Evolutionary conservation across 1,140 invertebrate genomes (phyloP).

Genomic region (Portunus trituberculatus): DNA sequence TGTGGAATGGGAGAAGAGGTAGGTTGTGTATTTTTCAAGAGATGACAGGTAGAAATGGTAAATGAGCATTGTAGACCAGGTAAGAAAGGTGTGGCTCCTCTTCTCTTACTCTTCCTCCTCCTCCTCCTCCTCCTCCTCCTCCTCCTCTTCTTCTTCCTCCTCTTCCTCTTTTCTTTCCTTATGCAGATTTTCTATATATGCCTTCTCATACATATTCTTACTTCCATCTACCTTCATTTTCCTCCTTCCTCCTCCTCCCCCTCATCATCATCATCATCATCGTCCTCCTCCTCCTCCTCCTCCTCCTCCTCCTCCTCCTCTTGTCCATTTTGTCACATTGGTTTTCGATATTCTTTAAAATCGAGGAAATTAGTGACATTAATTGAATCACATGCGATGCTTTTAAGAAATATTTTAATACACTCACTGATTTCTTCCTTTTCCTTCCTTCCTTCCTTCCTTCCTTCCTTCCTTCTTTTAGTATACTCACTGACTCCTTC

Average conservation of each 20-base stretch:
- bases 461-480: background rate
- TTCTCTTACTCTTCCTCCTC: background rate
- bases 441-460: background rate
- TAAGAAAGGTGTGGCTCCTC: no score
- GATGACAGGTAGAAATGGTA: no score
- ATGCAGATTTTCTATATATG: background rate
- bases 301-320: no score
- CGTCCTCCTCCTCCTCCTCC: background rate
- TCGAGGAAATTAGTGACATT: no score
- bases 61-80: no score
- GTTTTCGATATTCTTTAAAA: no score
- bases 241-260: background rate
- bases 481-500: background rate
- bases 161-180: background rate
- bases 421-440: background rate
- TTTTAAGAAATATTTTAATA: no score
- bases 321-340: no score
- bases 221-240: no score
- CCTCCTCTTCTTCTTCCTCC: background rate
- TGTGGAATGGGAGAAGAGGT: background rate
- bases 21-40: conserved; percentile 25
- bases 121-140: background rate
- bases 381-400: no score
- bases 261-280: no score
- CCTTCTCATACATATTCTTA: background rate